Percentiles rank a stretch among this genome's conserved stretches.
These are phyloP conservation scores for Melinaea marsaeus DNA, from an alignment of 2,888 invertebrate genomes.

Conservation along the genomic window DNA sequence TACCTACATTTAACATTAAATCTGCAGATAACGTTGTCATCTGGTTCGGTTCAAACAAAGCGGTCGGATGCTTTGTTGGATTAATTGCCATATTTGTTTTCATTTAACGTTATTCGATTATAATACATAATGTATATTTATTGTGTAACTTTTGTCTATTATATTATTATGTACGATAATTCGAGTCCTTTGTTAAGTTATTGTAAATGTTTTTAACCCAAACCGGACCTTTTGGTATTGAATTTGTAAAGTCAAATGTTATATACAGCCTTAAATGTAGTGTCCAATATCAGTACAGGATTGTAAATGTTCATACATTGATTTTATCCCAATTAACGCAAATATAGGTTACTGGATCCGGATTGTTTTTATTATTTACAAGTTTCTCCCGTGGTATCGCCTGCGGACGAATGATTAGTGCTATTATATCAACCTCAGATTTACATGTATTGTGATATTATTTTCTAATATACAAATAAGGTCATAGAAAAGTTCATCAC, in stretches of 20 bases:
- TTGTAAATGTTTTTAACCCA: neutral
- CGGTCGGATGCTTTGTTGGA: neutral
- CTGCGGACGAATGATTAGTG: no score
- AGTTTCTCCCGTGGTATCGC: no score
- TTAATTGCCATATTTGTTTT: neutral
- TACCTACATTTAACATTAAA: conserved; percentile 11
- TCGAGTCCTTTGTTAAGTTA: conserved; percentile 2
- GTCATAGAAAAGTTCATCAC: no score
- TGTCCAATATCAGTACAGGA: neutral
- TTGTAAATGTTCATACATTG: no score
- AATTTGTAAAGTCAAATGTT: neutral
- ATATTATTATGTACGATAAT: neutral
- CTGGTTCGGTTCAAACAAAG: conserved; percentile 6
- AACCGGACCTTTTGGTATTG: neutral
- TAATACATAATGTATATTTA: neutral
- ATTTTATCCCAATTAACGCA: no score
- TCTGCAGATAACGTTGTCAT: conserved; percentile 23
- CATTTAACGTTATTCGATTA: neutral
- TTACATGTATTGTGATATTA: no score
- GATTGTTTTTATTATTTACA: no score
- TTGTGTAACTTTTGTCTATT: conserved; percentile 1
- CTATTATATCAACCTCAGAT: no score
- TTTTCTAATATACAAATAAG: no score
- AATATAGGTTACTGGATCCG: no score
- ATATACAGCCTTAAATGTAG: neutral